Conservation (phyloP, 2,113 vertebrate species). For the Tonatia bakeri region DNA sequence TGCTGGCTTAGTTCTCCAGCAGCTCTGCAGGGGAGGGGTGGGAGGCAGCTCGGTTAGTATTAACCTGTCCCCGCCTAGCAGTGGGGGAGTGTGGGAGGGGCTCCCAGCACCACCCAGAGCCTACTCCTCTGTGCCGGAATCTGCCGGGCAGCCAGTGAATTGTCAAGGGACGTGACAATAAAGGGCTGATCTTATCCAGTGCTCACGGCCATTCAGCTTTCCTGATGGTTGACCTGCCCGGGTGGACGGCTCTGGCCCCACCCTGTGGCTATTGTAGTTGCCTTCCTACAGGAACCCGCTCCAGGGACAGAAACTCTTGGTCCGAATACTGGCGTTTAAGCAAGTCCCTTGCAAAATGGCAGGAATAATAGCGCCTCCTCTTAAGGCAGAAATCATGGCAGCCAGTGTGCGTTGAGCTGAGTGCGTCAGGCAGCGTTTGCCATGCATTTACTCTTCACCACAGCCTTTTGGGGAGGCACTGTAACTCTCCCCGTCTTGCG, state of each 20-base stretch:
- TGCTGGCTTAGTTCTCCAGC: neutral
- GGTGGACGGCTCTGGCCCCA: neutral
- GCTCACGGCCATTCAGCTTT: no score
- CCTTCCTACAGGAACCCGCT: neutral
- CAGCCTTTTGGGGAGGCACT: neutral
- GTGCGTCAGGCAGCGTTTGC: neutral
- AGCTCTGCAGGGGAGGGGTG: neutral
- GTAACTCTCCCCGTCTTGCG: neutral
- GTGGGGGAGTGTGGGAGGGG: neutral
- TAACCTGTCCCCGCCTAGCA: conserved; percentile 44
- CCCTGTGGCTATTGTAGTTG: neutral
- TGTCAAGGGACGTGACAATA: neutral
- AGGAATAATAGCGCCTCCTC: neutral
- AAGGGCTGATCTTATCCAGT: neutral
- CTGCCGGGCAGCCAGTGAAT: neutral
- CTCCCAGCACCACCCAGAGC: neutral
- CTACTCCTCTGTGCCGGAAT: neutral
- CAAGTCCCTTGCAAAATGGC: neutral
- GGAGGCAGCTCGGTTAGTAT: neutral
- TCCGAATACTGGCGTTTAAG: neutral
- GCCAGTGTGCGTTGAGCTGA: neutral
- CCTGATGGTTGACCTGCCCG: neutral
- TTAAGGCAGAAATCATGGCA: neutral
- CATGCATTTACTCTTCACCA: neutral
- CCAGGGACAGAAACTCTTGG: neutral